A percentile compares a stretch with the other conserved stretches of the same genome.
phyloP scores from a whole-genome alignment of 1,140 invertebrate species.

The Hypothenemus hampei region DNA sequence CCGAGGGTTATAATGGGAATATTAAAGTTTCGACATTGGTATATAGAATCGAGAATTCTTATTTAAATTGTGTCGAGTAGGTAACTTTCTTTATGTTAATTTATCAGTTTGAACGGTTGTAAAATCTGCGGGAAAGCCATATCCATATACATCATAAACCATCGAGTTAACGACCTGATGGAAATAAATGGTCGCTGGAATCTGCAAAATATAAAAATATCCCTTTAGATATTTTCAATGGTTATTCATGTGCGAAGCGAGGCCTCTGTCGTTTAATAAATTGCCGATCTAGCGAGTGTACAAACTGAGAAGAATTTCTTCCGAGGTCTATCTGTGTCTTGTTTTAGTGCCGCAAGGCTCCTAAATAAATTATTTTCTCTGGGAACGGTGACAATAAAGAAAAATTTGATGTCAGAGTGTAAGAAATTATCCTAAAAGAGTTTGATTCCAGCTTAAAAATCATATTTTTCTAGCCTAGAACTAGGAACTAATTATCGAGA shows the following conservation, averaged over 20 bases:
- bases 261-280: not conserved
- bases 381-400: not conserved
- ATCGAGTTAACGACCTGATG: slow-evolving; percentile 2
- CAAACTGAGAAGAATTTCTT: not conserved
- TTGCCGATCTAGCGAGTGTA: slow-evolving; percentile 3
- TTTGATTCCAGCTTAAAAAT: no score
- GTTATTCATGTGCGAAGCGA: slow-evolving; percentile 6
- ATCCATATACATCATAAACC: slow-evolving; percentile 5
- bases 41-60: no score
- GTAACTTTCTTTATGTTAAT: no score
- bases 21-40: no score
- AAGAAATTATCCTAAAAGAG: no score
- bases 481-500: slow-evolving; percentile 13
- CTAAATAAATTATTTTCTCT: slow-evolving; percentile 1
- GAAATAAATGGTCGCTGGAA: slow-evolving; percentile 1
- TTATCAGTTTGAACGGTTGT: no score
- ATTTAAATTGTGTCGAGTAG: no score
- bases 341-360: not conserved
- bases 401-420: no score
- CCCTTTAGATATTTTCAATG: slow-evolving; percentile 3
- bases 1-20: no score
- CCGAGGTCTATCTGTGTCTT: slow-evolving; percentile 3
- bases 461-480: slow-evolving; percentile 3
- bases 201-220: not conserved
- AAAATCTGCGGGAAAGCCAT: no score